These are phyloP conservation scores for Danio aesculapii DNA, from an alignment of 2,797 vertebrate genomes.

Conservation along the genomic window DNA sequence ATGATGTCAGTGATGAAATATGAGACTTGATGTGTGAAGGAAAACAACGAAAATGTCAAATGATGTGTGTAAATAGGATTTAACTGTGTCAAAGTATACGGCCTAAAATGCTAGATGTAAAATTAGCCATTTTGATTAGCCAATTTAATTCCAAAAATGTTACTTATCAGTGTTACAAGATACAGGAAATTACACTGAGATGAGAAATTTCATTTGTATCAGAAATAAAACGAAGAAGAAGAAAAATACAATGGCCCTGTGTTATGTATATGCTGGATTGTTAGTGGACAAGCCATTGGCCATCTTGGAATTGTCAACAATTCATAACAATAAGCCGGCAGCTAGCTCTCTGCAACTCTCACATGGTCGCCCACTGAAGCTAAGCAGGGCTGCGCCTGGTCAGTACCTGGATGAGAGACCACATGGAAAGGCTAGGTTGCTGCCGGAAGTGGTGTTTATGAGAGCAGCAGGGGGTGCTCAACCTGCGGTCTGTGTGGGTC, in stretches of 20 bases:
- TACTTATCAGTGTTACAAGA: neutral
- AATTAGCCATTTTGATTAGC: neutral
- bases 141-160: neutral
- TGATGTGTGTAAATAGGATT: neutral
- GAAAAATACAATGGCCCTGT: rapidly evolving
- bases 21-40: neutral
- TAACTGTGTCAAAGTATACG: neutral
- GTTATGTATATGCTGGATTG: no score
- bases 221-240: neutral
- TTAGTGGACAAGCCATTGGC: no score
- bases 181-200: neutral
- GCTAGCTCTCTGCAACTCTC: no score
- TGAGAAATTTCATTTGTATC: neutral
- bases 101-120: neutral
- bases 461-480: no score
- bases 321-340: no score
- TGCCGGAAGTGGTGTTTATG: no score
- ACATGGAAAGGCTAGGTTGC: no score
- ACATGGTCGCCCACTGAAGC: no score
- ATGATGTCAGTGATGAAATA: neutral
- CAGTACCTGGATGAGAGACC: no score
- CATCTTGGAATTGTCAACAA: no score
- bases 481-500: no score
- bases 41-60: neutral
- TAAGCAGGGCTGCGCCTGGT: no score